Base-by-base conservation (phyloP, 1,140 invertebrate species). In the Lepidostoma basale region DNA sequence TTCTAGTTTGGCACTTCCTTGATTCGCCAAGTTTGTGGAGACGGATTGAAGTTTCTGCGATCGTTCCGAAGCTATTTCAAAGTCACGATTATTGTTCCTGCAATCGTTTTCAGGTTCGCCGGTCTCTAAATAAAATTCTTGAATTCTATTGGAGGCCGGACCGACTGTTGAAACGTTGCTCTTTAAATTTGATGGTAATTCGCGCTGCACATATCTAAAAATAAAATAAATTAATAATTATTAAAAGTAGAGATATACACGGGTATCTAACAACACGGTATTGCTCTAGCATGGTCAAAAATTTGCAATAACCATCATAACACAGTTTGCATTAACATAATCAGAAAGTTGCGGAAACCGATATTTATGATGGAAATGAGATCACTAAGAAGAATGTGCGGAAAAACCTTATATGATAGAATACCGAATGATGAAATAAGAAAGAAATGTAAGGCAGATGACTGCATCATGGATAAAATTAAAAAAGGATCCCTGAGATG, bases 61-160 rank as follows among this genome's bases (percentile, higher is more conserved):
- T n/a, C n/a, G n/a, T n/a, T n/a, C n/a, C n/a, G n/a, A n/a, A 26
- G 23, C 22, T 33, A 64, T 39, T 64, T 64, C 62, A 39, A 64
- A 36, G 26, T 39, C 16, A 12, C 16, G n/a, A 52, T 33, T 30
- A 2, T 26, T n/a, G 12, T 67, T 67, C 12, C 26, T 36, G 42
- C 64, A 67, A 3, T 59, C 40, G 14, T 44, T 44, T 3, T 68
- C 59, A 3, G 60, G 28, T 2, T 36, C 10, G 0, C 40, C 49
- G 25, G 23, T 23, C 26, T 68, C 60, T 8, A 25, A 54, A 22
- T 56, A 56, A 33, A 42, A 60, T 23, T 60, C 36, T 44, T 16
- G 36, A 10, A 60, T 9, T 14, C 14, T 42, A n/a, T 60, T 26
- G 0, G 39, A 60, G 14, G 59, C 9, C n/a, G 26, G 22, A 33